A percentile compares a stretch with the other conserved stretches of the same genome.
Evolutionary conservation across 2,888 invertebrate genomes (phyloP).

Genomic region (Gandaritis pyraliata): DNA sequence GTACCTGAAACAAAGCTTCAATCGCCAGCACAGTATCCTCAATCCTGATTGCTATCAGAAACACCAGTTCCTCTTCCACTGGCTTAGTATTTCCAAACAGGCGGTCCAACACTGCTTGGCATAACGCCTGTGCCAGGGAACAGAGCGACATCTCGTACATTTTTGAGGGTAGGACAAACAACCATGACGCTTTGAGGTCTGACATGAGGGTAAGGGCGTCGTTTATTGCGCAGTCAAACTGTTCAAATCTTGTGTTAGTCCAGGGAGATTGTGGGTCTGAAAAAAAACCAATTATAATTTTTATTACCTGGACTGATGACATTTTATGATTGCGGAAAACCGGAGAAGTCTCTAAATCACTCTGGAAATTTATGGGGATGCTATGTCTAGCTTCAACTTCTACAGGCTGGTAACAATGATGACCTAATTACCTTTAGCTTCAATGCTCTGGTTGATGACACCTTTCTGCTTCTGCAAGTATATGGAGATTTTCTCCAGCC

Average conservation of each 20-base stretch:
- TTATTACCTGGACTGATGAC: no score
- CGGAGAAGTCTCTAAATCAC: no score
- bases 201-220: conserved; percentile 60
- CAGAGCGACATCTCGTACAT: conserved; percentile 73
- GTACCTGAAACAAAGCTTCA: conserved; percentile 66
- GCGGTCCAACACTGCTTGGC: conserved; percentile 63
- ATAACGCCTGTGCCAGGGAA: conserved; percentile 59
- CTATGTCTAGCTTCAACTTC: no score
- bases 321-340: no score
- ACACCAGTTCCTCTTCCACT: conserved; percentile 67
- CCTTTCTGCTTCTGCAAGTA: conserved; percentile 72
- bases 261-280: conserved; percentile 58
- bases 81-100: conserved; percentile 61
- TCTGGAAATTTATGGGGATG: no score
- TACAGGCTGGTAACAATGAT: no score
- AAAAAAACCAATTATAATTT: conserved; percentile 26
- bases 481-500: conserved; percentile 74
- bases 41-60: conserved; percentile 63
- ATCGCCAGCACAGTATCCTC: conserved; percentile 59
- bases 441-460: conserved; percentile 64
- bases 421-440: conserved; percentile 59
- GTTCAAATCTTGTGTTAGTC: conserved; percentile 64
- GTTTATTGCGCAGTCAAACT: conserved; percentile 69
- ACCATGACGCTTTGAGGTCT: conserved; percentile 65
- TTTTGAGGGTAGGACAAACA: conserved; percentile 58